Evolutionary conservation across 2,113 vertebrate species (phyloP), one percentile per base, ranked within the genome.

Genomic region (Rhombomys opimus): DNA sequence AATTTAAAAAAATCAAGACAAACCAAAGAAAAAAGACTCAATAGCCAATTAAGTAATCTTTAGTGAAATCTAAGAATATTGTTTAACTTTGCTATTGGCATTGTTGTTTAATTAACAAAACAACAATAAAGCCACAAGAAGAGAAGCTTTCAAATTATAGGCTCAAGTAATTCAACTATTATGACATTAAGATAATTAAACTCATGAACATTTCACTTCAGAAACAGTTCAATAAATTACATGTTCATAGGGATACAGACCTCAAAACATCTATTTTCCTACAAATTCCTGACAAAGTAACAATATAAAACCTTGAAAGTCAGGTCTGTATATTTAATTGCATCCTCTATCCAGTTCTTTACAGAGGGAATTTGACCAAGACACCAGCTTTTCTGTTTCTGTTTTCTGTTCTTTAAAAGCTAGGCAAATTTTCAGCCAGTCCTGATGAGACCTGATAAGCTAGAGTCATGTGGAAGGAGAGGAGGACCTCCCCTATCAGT

Each of bases 41-140:
- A 91, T 95, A 70, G 10, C 12, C 9, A 93, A 57, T 61, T 75
- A 92, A 94, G 15, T 77, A n/a, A 86, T 87, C 81, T 82, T 67
- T n/a, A 72, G 73, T 92, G 23, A 61, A 20, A 67, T 89, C 54
- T 75, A 61, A 90, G 81, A 30, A 65, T 85, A 80, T 7, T 22
- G 9, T 72, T 88, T 90, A 90, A n/a, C 25, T 77, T 82, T 73
- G 50, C 57, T 77, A 38, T 72, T 81, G 38, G 9, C 9, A 68
- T 27, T 89, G 46, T n/a, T 96, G 52, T 82, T 81, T 85, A 76
- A 90, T 87, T 84, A 88, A 80, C 20, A 89, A 93, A 52, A 89
- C 32, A 73, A 59, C 35, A 70, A 35, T 88, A 78, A 75, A 89
- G 27, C 32, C 4, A 52, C 11, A 4, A 27, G 57, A 92, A 95